phyloP scores from a whole-genome alignment of 2,888 invertebrate genomes.

The Ormyrus nitidulus region DNA sequence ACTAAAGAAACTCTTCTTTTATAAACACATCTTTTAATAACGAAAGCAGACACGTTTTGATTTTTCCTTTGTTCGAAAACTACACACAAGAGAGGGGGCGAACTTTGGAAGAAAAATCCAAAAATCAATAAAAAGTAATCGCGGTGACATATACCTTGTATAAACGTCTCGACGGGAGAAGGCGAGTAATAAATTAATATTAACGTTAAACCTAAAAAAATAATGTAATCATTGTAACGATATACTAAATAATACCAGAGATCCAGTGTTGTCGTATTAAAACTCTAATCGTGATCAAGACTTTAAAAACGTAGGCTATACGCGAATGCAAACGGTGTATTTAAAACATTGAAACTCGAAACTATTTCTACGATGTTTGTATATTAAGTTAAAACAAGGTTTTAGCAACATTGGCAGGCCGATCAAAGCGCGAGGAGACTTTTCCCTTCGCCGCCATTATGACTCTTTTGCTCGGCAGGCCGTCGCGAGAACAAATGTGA shows the following conservation, averaged over 20 bases:
- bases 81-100: too few species aligned
- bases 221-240: constrained; percentile 31
- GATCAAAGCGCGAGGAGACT: not conserved
- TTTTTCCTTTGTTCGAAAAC: too few species aligned
- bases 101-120: too few species aligned
- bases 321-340: constrained; percentile 22
- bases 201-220: constrained; percentile 8
- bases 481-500: not conserved
- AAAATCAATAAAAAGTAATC: too few species aligned
- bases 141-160: too few species aligned
- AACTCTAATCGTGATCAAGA: constrained; percentile 46
- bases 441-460: not conserved
- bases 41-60: not conserved
- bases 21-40: too few species aligned
- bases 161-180: constrained; percentile 1
- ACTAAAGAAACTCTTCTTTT: too few species aligned
- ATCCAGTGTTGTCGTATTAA: constrained; percentile 46
- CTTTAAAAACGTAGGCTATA: constrained; percentile 36
- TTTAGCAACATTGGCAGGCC: not conserved
- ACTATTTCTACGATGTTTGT: constrained; percentile 52
- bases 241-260: constrained; percentile 33
- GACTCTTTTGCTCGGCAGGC: not conserved
- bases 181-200: not conserved
- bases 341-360: constrained; percentile 27
- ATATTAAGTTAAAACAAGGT: constrained; percentile 25